A percentile compares a stretch with the other conserved stretches of the same genome.
These are phyloP conservation scores for Phragmatobia fuliginosa DNA, from an alignment of 2,888 invertebrate species.

Conservation along the genomic window DNA sequence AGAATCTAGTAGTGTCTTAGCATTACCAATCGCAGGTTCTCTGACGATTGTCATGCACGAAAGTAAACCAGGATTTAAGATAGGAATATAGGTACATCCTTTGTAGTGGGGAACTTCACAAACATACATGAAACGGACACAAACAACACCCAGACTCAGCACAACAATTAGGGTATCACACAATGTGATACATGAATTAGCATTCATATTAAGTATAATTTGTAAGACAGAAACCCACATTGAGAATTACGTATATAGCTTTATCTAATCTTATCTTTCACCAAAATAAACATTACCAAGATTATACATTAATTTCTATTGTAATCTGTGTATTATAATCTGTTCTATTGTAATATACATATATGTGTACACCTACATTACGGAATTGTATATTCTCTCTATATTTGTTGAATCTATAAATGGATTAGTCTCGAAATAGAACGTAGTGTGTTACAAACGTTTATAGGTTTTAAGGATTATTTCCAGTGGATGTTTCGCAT, in stretches of 20 bases:
- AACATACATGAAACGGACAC: too few species aligned
- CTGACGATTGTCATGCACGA: too few species aligned
- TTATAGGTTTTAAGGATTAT: background rate
- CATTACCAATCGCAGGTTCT: too few species aligned
- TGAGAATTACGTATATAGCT: background rate
- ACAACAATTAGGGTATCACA: too few species aligned
- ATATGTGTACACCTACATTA: background rate
- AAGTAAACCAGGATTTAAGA: too few species aligned
- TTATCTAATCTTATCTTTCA: conserved; percentile 1
- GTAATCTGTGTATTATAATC: background rate
- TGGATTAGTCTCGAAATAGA: conserved; percentile 1
- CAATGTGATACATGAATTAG: too few species aligned
- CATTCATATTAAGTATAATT: background rate
- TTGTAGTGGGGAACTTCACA: too few species aligned
- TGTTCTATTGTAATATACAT: background rate
- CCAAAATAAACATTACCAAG: background rate
- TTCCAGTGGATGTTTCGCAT: too few species aligned
- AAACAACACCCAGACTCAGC: too few species aligned
- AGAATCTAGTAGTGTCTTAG: too few species aligned
- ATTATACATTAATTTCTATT: conserved; percentile 8
- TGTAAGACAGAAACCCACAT: background rate
- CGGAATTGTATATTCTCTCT: background rate
- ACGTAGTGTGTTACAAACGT: background rate
- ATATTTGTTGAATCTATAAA: background rate
- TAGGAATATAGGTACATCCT: too few species aligned